Conservation (phyloP, 2,797 vertebrate species). For the Uromys caudimaculatus region DNA sequence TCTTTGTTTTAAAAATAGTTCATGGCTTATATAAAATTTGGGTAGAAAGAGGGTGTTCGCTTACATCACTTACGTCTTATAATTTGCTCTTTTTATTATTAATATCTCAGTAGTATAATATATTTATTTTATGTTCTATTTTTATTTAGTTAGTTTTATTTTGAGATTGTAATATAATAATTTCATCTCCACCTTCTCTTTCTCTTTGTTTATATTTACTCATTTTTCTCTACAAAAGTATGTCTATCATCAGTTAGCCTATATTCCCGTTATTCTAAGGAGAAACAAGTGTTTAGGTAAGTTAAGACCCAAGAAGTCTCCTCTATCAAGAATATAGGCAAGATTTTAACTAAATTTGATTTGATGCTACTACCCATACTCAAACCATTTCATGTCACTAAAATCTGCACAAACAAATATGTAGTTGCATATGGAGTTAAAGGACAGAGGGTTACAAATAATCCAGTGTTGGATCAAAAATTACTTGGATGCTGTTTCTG, state of each 20-base stretch:
- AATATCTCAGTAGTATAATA: no score
- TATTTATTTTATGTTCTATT: not conserved
- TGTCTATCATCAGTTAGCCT: not conserved
- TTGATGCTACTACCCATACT: not conserved
- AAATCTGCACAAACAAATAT: not conserved
- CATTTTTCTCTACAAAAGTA: not conserved
- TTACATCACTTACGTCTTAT: not conserved
- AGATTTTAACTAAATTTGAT: not conserved
- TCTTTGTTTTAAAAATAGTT: not conserved
- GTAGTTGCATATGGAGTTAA: not conserved
- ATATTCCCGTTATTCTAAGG: not conserved
- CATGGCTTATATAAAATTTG: not conserved
- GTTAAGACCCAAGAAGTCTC: not conserved
- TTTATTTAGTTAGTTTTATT: not conserved
- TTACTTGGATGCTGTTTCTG: not conserved
- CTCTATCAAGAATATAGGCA: not conserved
- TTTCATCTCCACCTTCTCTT: not conserved
- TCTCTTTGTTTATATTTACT: not conserved
- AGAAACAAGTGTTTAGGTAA: not conserved
- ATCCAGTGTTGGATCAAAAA: not conserved
- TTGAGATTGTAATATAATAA: not conserved
- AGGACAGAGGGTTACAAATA: not conserved
- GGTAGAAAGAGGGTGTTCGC: not conserved
- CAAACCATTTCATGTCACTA: not conserved
- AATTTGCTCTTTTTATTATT: not conserved